Base-by-base conservation (phyloP, 2,888 invertebrate species). In the Lysandra bellargus region DNA sequence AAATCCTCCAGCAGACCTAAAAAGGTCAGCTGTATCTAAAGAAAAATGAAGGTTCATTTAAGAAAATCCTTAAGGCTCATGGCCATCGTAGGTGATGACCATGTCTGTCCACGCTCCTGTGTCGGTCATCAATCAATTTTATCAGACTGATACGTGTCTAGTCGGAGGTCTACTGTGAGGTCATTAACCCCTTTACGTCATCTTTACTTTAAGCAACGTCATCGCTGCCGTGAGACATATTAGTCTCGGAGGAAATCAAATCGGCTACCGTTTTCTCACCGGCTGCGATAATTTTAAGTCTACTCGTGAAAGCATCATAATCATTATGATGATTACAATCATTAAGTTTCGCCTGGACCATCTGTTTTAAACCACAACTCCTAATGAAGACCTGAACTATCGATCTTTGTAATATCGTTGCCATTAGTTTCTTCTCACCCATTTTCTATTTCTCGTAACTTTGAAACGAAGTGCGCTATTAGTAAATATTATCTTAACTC, bases 181-280 rank as follows among this genome's bases (percentile, higher is more conserved):
- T 76, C 30, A 33, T 57, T 57, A 76, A 76, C 57, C 76, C 33
- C 33, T 76, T 76, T 57, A 53, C 57, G 30, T 57, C 76, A 57
- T 33, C 57, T 12, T 6, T 57, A 49, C 44, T 75, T 76, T 57
- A 33, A 33, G 76, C 57, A 53, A 53, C 30, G 76, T 76, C 76
- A 76, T 76, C 49, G 33, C 76, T 6, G 53, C 76, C 57, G 76
- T 76, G 76, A 76, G 76, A 76, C 57, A 76, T 75, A 74, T 75
- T 75, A 75, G 75, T 76, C 76, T 76, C 76, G 76, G 76, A 53
- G 33, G 30, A 76, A 53, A 76, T 76, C 30, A 76, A 76, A 76
- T 76, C 75, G 49, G 44, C 75, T 75, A 49, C 57, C 57, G 53
- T 30, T 76, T 75, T 75, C 40, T 75, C 23, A 75, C 49, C 75